These are phyloP conservation scores for Drosophila watanabei DNA, from an alignment of 1,140 invertebrate species.

Conservation along the genomic window DNA sequence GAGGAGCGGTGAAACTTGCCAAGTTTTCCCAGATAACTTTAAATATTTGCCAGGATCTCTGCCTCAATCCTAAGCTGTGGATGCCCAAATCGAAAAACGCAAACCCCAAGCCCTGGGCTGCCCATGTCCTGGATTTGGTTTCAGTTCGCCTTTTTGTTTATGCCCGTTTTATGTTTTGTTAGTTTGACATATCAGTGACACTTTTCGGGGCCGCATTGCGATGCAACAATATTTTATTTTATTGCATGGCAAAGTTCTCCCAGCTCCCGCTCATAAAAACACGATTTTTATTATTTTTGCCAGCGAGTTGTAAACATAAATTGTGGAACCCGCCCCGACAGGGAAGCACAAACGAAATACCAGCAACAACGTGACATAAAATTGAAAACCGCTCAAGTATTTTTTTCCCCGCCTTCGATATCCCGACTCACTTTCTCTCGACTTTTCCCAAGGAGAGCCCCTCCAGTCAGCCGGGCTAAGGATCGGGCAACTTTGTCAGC, in stretches of 20 bases:
- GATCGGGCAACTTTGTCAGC: slow-evolving; percentile 66
- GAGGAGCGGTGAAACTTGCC: slow-evolving; percentile 46
- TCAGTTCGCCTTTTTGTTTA: slow-evolving; percentile 59
- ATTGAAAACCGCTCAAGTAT: slow-evolving; percentile 72
- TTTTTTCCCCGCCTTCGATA: slow-evolving; percentile 41
- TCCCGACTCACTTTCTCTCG: slow-evolving; percentile 7
- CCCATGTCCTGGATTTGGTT: slow-evolving; percentile 29
- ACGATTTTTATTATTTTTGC: slow-evolving; percentile 71
- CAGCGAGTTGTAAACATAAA: slow-evolving; percentile 75
- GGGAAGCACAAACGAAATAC: slow-evolving; percentile 18
- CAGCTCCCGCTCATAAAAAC: slow-evolving; percentile 64
- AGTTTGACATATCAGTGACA: slow-evolving; percentile 84
- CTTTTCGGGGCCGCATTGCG: slow-evolving; percentile 52
- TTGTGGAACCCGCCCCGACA: slow-evolving; percentile 40
- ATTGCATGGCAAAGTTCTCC: slow-evolving; percentile 60
- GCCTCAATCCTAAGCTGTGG: slow-evolving; percentile 15
- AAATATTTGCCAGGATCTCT: slow-evolving; percentile 59
- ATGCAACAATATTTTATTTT: slow-evolving; percentile 81
- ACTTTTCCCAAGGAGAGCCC: slow-evolving; percentile 6
- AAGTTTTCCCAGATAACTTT: slow-evolving; percentile 76
- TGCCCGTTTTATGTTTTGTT: slow-evolving; percentile 74
- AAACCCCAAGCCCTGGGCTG: slow-evolving; percentile 6
- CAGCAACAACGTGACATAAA: slow-evolving; percentile 56
- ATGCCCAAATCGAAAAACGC: neutral
- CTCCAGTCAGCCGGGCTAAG: neutral